Evolutionary conservation across 1,140 invertebrate species (phyloP), one percentile per base, ranked within the genome.

Genomic region (Drosophila hydei): DNA sequence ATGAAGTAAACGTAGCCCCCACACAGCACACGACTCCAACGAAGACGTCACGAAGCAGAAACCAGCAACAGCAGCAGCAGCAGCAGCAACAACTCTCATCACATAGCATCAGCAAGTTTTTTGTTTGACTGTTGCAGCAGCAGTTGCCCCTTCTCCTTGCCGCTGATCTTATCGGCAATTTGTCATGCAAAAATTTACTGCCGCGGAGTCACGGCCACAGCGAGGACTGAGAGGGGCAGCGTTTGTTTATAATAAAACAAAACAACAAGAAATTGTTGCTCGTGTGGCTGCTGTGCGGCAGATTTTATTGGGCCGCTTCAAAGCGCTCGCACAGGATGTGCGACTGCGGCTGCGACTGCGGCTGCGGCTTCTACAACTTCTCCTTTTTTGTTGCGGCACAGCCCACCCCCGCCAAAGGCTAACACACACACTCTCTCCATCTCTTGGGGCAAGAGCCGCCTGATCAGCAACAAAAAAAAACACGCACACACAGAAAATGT

Each of bases 121-220:
- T 59, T 36, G 16, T 33, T 6, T 56, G 56, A 55, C 8, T 72
- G 56, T 56, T 47, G 51, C 21, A 55, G 63, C 60, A 78, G 79
- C 71, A 80, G 81, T 74, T 60, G 60, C 61, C 72, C 50, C 62
- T 61, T 73, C 55, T 67, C 68, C 77, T 79, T 40, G 75, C 63
- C 68, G 68, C 72, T 71, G 83, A 87, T 87, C 81, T 87, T 87
- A 87, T 87, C 83, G 81, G 77, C 81, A 87, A 87, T 87, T 87
- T 87, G 81, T 87, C 81, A 87, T 87, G 81, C 83, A 87, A 87
- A 87, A 88, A 88, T 87, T 87, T 88, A 85, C 81, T 87, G 77
- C 77, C 65, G 55, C 74, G 48, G 56, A 67, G 61, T 68, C 75
- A 43, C 7, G 59, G 48, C 30, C 18, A 7, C 12, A 25, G 43